Evolutionary conservation across 92 coral and sea anemone genomes (phyloP).

Genomic region (Actinernus sp.): DNA sequence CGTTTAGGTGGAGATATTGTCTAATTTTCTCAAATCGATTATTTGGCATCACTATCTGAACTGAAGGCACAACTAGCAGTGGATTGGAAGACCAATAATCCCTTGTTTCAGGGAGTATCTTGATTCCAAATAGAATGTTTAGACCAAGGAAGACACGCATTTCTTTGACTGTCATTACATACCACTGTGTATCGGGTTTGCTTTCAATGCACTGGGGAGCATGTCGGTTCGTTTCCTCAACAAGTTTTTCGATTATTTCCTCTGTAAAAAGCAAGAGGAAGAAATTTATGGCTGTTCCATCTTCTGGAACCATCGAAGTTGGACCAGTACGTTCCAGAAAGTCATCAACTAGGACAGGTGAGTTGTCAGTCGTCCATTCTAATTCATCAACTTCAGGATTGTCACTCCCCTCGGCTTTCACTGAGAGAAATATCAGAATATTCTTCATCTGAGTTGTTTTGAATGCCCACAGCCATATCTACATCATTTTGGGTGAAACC

Average conservation of each 20-base stretch:
- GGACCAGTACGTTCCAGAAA: no score
- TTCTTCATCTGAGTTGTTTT: background rate
- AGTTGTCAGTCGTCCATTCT: slow-evolving; percentile 6
- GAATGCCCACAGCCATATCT: slow-evolving; percentile 1
- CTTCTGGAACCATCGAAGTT: slow-evolving; percentile 17
- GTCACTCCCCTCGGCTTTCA: slow-evolving; percentile 26
- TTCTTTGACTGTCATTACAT: background rate
- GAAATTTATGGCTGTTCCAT: no score
- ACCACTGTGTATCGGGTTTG: slow-evolving; percentile 16
- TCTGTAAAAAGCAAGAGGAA: slow-evolving; percentile 34
- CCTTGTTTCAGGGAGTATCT: slow-evolving; percentile 28
- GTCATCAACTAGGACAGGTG: no score
- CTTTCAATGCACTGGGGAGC: slow-evolving; percentile 27
- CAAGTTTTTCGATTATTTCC: slow-evolving; percentile 30
- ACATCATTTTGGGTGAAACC: slow-evolving; percentile 23
- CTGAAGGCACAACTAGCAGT: slow-evolving; percentile 31
- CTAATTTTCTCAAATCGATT: slow-evolving; percentile 37
- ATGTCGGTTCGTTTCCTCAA: slow-evolving; percentile 45
- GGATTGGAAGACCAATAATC: slow-evolving; percentile 28
- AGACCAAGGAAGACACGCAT: background rate
- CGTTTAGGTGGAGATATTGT: slow-evolving; percentile 51
- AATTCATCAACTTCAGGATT: slow-evolving; percentile 13
- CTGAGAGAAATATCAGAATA: slow-evolving; percentile 35
- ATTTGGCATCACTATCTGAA: slow-evolving; percentile 38
- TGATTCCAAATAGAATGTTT: slow-evolving; percentile 1